Evolutionary conservation across 2,113 vertebrate species (phyloP), one percentile per base, ranked within the genome.

Genomic region (Tychaedon coryphoeus): DNA sequence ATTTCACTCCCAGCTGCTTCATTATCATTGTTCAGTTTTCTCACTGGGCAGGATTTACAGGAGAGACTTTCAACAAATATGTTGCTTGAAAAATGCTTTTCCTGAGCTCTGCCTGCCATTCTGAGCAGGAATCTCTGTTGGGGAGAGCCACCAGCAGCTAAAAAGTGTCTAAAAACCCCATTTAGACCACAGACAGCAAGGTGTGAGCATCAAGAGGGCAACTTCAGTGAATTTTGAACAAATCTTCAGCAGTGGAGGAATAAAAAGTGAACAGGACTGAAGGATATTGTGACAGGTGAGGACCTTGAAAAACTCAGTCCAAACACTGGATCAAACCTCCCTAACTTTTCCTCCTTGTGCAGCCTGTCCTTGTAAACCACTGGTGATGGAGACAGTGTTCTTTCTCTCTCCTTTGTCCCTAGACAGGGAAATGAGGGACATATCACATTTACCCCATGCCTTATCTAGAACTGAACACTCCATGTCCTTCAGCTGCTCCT

Each of bases 351-450:
- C 62, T 92, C 51, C 60, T 83, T 83, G 56, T 88, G 56, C 88
- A 86, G 79, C 43, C 34, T 90, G 82, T 86, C 82, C 75, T 70
- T 74, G 64, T 90, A 95, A 96, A 90, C 64, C 79, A 51, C 34
- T 34, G 19, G 26, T 60, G 82, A 74, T 93, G 75, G 82, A 76
- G 82, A 90, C 73, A 22, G 53, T 67, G 69, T 89, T 92, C 77
- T 74, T 94, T 77, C 57, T 77, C 66, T 53, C 62, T 58, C 5
- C 29, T 66, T 10, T 84, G 51, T 77, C 20, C 43, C 76, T 29
- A 67, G 73, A 71, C 45, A 54, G 36, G 54, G 50, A 86, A 66
- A 47, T 42, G 82, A 80, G 69, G 51, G 25, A 51, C 22, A 4
- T 88, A 77, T 66, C 78, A 54, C 67, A 25, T 67, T 77, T 92